Evolutionary conservation across 2,113 vertebrate genomes (phyloP).

Genomic region (Trematocara variabile): DNA sequence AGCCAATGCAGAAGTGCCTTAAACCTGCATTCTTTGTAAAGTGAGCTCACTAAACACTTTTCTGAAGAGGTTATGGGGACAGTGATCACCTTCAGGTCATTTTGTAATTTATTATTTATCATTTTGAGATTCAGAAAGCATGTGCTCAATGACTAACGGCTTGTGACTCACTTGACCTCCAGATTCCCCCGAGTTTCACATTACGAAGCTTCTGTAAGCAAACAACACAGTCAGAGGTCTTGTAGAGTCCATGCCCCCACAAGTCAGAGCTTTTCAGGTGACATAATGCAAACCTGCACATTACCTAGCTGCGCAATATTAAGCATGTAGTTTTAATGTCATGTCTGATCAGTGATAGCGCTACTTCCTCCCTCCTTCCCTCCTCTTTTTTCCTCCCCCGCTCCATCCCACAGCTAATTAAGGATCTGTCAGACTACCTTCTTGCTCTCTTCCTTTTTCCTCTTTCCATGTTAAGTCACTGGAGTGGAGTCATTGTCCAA

Average conservation of each 20-base stretch:
- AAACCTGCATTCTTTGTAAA: too few species aligned
- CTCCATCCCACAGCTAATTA: constrained; percentile 46
- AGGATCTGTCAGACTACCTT: constrained; percentile 14
- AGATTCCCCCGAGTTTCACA: neutral
- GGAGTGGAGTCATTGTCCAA: constrained; percentile 31
- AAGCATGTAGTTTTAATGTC: neutral
- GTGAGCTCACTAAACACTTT: neutral
- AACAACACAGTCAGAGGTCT: neutral
- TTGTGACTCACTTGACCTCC: neutral
- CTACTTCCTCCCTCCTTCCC: neutral
- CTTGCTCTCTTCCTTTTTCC: neutral
- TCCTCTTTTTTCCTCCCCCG: neutral
- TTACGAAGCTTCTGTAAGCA: neutral
- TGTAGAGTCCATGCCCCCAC: neutral
- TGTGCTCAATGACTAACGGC: neutral
- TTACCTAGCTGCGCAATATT: neutral
- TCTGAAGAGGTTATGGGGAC: neutral
- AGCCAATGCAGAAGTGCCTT: too few species aligned
- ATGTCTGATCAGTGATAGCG: neutral
- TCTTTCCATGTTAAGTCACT: constrained; percentile 3
- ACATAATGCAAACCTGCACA: neutral
- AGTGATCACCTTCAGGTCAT: neutral
- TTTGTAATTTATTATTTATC: neutral
- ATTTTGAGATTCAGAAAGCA: neutral
- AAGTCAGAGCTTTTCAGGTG: neutral